Conservation (phyloP, 1,140 invertebrate species). For the Myzus persicae region DNA sequence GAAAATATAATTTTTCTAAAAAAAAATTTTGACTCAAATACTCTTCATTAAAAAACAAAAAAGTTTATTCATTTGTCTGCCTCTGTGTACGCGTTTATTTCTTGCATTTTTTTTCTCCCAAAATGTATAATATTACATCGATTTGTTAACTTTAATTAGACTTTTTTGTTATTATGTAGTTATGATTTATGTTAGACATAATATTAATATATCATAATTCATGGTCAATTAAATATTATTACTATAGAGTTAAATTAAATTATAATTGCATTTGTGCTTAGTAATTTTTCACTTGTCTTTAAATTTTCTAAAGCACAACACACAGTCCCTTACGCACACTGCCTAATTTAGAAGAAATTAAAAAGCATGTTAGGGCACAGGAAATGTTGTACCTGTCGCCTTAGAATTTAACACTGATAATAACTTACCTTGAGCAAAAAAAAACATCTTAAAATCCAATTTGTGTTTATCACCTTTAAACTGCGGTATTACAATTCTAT, state of each 20-base stretch:
- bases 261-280: not conserved
- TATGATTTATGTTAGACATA: not conserved
- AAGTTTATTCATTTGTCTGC: constrained; percentile 7
- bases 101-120: not conserved
- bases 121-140: constrained; percentile 29
- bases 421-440: not conserved
- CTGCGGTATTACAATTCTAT: not conserved
- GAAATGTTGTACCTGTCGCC: no score
- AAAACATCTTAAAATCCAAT: not conserved
- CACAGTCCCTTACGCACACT: not conserved
- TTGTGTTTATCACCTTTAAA: not conserved
- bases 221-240: not conserved
- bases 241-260: not conserved
- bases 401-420: not conserved
- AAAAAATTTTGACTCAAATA: not conserved
- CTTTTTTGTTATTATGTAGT: not conserved
- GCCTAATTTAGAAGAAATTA: not conserved
- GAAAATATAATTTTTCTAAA: constrained; percentile 6
- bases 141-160: constrained; percentile 32
- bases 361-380: no score
- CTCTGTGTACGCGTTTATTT: not conserved
- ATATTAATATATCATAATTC: not conserved
- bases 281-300: not conserved
- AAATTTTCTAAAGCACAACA: not conserved
- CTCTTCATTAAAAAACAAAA: not conserved